phyloP scores from a whole-genome alignment of 2,113 vertebrate genomes.

The Ammodramus savannarum region DNA sequence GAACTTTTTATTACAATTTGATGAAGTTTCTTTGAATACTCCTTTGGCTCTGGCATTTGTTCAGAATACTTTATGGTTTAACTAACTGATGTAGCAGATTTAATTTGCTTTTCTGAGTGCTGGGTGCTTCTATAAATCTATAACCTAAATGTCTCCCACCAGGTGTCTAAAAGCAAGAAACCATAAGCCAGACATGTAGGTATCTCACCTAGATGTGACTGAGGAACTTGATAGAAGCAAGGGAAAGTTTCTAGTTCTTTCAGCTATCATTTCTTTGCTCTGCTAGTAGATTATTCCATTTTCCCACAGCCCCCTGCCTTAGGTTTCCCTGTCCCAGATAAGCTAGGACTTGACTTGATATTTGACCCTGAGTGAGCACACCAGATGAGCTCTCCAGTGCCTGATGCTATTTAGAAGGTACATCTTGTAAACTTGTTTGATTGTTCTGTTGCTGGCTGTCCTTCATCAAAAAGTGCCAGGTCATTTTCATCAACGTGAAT shows the following conservation, averaged over 20 bases:
- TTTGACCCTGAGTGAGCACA: not conserved
- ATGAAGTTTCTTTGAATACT: not conserved
- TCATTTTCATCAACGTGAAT: not conserved
- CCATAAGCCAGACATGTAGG: not conserved
- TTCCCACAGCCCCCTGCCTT: not conserved
- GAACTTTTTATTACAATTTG: not conserved
- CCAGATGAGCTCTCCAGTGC: fast-evolving
- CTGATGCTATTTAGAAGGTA: not conserved
- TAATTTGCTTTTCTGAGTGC: not conserved
- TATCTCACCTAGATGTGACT: not conserved
- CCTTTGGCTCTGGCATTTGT: not conserved
- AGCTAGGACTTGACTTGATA: not conserved
- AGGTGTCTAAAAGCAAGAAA: not conserved
- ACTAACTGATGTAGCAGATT: not conserved
- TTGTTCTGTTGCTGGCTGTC: not conserved
- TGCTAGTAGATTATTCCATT: not conserved
- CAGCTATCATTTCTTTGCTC: not conserved
- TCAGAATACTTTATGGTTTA: not conserved
- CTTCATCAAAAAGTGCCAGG: not conserved
- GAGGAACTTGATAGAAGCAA: not conserved
- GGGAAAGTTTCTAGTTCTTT: not conserved
- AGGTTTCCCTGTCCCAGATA: not conserved
- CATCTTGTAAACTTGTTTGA: fast-evolving
- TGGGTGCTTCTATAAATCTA: not conserved
- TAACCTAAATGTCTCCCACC: not conserved